Evolutionary conservation across 2,888 invertebrate species (phyloP).

Genomic region (Dioctria linearis): DNA sequence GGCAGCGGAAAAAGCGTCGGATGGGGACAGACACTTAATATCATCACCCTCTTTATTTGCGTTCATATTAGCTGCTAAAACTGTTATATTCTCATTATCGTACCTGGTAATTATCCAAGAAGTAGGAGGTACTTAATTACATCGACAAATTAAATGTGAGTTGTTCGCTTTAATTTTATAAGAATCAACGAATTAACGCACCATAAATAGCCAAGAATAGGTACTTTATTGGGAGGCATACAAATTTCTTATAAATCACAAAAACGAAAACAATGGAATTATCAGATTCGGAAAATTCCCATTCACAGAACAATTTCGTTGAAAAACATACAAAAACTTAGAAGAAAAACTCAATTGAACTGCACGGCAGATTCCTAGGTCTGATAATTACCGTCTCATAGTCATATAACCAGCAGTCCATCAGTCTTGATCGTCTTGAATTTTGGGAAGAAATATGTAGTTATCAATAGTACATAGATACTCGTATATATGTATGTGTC

Average conservation of each 20-base stretch:
- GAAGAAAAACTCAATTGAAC: constrained; percentile 3
- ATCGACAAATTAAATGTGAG: no score
- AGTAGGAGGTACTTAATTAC: no score
- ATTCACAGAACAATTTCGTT: constrained; percentile 50
- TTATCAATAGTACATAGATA: neutral
- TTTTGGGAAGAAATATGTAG: neutral
- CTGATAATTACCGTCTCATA: no score
- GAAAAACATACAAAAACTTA: neutral
- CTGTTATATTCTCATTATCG: no score
- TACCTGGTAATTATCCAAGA: no score
- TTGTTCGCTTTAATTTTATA: no score
- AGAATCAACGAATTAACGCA: neutral
- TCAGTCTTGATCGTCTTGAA: neutral
- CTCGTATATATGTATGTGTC: no score
- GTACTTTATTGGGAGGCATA: neutral
- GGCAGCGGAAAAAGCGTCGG: no score
- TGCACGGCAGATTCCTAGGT: neutral
- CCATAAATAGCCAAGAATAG: neutral
- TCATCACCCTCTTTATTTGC: no score
- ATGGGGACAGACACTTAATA: no score
- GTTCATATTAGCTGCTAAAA: no score
- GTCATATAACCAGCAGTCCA: no score
- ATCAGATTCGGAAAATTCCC: constrained; percentile 42
- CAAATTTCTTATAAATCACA: constrained; percentile 11
- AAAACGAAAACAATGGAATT: constrained; percentile 41